Evolutionary conservation across 2,797 vertebrate species (phyloP).

Genomic region (Anas georgica): DNA sequence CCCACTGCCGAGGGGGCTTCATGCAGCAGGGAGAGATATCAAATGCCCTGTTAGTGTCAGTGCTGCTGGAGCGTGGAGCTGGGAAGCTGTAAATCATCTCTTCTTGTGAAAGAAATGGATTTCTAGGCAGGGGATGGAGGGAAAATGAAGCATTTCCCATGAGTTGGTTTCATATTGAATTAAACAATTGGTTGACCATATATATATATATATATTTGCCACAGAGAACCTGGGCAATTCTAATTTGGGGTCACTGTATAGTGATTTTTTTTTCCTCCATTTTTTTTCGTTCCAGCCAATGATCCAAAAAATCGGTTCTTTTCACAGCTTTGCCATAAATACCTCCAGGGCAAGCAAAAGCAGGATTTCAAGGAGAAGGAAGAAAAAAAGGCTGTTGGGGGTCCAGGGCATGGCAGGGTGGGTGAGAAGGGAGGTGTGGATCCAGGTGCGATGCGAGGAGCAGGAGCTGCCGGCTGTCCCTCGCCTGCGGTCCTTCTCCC

Average conservation of each 20-base stretch:
- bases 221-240: not conserved
- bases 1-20: not conserved
- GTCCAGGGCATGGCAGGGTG: fast-evolving
- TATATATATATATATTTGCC: not conserved
- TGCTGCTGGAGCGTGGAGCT: not conserved
- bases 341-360: not conserved
- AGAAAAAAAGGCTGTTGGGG: not conserved
- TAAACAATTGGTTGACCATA: constrained; percentile 18
- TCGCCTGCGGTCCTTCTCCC: not conserved
- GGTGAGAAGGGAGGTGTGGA: not conserved
- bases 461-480: not conserved
- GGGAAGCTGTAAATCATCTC: constrained; percentile 37
- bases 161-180: constrained; percentile 50
- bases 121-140: constrained; percentile 22
- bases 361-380: not conserved
- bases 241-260: not conserved
- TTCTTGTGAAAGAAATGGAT: not conserved
- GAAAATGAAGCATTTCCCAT: not conserved
- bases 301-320: not conserved
- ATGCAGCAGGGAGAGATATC: not conserved
- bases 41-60: not conserved
- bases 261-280: not conserved
- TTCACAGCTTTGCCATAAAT: constrained; percentile 19
- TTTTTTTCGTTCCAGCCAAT: not conserved
- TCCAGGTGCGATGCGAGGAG: not conserved